phyloP scores from a whole-genome alignment of 2,797 vertebrate genomes.

The Platalea minor region DNA sequence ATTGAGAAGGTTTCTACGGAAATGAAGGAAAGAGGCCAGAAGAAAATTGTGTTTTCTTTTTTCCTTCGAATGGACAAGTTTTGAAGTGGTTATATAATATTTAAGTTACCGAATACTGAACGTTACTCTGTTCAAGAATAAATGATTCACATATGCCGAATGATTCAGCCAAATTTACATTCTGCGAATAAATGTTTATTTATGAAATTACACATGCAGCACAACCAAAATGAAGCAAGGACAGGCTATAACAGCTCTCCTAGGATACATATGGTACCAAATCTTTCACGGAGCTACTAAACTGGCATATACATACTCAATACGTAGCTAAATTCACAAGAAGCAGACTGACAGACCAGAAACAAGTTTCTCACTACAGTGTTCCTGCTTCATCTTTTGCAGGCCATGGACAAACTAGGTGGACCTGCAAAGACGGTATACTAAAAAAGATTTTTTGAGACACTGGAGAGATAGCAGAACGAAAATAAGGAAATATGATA shows the following conservation, averaged over 20 bases:
- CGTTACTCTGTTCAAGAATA: constrained; percentile 46
- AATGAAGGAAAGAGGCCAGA: constrained; percentile 49
- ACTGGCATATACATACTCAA: not conserved
- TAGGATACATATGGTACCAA: not conserved
- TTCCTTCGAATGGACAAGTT: constrained; percentile 47
- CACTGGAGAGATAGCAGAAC: not conserved
- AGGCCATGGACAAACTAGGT: not conserved
- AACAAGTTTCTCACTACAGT: not conserved
- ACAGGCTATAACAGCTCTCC: constrained; percentile 23
- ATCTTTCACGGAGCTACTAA: constrained; percentile 23
- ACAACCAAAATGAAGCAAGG: constrained; percentile 8
- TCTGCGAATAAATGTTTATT: constrained; percentile 63
- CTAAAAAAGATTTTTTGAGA: not conserved
- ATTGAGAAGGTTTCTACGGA: constrained; percentile 49
- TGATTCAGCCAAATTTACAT: constrained; percentile 61
- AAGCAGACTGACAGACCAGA: not conserved
- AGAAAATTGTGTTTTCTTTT: constrained; percentile 59
- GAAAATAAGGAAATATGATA: not conserved
- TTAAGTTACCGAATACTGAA: constrained; percentile 40
- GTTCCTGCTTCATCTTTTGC: not conserved
- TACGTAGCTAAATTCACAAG: not conserved
- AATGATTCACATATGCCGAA: constrained; percentile 66
- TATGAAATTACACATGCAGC: constrained; percentile 49
- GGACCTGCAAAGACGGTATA: not conserved
- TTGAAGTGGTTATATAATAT: constrained; percentile 66